phyloP scores from a whole-genome alignment of 2,113 vertebrate species.

The Sebastes schlegelii region DNA sequence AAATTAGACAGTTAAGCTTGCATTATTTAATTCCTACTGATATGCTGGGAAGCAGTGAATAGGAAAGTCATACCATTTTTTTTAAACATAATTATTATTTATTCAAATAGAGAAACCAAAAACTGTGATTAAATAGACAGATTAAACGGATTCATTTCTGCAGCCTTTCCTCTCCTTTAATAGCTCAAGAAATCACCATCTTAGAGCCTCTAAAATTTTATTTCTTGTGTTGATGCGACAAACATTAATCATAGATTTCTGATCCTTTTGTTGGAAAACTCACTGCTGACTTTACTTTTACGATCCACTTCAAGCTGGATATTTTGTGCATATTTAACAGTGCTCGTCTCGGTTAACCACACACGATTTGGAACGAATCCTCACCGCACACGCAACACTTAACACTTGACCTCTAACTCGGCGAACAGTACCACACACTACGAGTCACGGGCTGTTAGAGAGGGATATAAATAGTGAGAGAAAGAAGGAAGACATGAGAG shows the following conservation, averaged over 20 bases:
- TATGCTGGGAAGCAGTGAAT: not conserved
- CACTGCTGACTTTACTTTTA: not conserved
- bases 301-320: conserved; percentile 14
- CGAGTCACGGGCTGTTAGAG: conserved; percentile 44
- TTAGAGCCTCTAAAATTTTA: not conserved
- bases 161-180: not conserved
- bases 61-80: not conserved
- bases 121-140: not conserved
- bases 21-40: not conserved
- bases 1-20: not conserved
- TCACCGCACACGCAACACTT: conserved; percentile 69
- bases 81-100: not conserved
- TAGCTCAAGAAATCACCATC: not conserved
- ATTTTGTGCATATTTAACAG: conserved; percentile 55
- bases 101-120: too few species aligned
- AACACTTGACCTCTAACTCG: conserved; percentile 78
- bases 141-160: not conserved
- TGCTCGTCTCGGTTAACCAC: conserved; percentile 64
- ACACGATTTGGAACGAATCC: conserved; percentile 75
- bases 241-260: not conserved
- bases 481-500: conserved; percentile 19
- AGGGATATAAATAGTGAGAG: conserved; percentile 47
- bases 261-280: not conserved
- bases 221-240: not conserved
- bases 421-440: conserved; percentile 65